Conservation (phyloP, 1,140 invertebrate genomes). For the Megathymus violae region DNA sequence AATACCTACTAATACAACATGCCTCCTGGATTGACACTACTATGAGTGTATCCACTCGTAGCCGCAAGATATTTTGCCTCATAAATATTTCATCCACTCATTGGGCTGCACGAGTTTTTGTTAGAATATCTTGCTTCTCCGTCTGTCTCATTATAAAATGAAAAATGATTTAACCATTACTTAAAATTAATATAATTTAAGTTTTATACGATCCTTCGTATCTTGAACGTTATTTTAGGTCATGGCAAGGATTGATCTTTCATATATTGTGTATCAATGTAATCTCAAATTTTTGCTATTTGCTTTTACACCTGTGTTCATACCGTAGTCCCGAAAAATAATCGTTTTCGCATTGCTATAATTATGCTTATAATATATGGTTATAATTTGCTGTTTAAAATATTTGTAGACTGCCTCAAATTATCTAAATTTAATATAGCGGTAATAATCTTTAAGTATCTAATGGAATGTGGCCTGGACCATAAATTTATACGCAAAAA, state of each 20-base stretch:
- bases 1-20: conserved; percentile 18
- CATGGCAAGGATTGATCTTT: neutral
- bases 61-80: conserved; percentile 21
- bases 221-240: neutral
- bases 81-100: conserved; percentile 29
- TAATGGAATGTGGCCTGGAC: no score
- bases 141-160: neutral
- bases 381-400: no score
- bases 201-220: no score
- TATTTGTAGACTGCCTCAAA: no score
- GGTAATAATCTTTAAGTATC: no score
- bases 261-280: neutral
- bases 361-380: no score
- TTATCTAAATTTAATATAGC: no score
- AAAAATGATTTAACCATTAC: neutral
- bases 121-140: neutral
- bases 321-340: no score
- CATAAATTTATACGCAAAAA: no score
- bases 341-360: no score
- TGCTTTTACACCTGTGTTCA: neutral
- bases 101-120: conserved; percentile 7
- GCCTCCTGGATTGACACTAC: conserved; percentile 14
- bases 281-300: neutral
- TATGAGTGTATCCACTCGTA: conserved; percentile 33
- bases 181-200: no score